These are phyloP conservation scores for Leuciscus idus DNA, from an alignment of 2,113 vertebrate genomes.

Conservation along the genomic window DNA sequence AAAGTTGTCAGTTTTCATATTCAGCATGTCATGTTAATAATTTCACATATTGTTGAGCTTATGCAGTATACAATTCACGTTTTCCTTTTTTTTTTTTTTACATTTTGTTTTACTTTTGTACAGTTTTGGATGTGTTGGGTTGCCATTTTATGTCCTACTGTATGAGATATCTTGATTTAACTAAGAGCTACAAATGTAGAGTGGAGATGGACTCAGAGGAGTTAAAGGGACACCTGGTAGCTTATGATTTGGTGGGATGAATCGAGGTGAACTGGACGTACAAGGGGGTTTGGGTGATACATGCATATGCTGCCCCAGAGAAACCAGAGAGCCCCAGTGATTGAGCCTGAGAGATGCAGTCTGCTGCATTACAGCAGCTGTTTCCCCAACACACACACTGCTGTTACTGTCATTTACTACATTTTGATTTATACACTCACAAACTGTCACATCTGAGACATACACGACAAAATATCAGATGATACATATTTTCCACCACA, in stretches of 20 bases:
- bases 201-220: background rate
- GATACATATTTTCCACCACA: background rate
- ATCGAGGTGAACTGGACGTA: background rate
- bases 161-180: background rate
- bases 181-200: background rate
- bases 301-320: slow-evolving; percentile 23
- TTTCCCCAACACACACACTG: slow-evolving; percentile 20
- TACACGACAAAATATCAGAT: background rate
- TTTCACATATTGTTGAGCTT: background rate
- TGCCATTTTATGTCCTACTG: background rate
- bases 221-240: background rate
- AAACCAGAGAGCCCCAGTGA: slow-evolving; percentile 40
- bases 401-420: slow-evolving; percentile 22
- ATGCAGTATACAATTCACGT: background rate
- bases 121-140: background rate
- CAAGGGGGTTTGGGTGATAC: background rate
- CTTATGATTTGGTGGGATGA: background rate
- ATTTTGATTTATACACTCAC: slow-evolving; percentile 20
- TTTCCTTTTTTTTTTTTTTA: background rate
- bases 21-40: background rate
- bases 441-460: slow-evolving; percentile 24
- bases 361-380: slow-evolving; percentile 52
- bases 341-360: slow-evolving; percentile 35
- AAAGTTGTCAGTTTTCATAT: background rate
- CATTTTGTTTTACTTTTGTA: background rate